Conservation (phyloP, 1,140 invertebrate genomes). For the Eciton burchellii region DNA sequence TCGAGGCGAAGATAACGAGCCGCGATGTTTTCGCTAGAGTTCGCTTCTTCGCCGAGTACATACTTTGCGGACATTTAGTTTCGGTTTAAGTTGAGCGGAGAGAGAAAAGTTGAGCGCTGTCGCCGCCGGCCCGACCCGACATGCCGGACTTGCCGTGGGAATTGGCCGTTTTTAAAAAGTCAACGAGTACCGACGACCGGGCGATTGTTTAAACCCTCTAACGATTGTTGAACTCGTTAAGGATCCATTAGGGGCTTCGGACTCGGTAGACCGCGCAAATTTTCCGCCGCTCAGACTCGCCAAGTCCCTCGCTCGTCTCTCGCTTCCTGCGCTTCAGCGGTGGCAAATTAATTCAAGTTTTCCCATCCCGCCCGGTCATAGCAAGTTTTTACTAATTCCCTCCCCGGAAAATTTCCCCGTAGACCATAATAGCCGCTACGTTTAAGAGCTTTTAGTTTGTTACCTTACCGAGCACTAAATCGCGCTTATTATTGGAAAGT, state of each 20-base stretch:
- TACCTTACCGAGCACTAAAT: conserved; percentile 40
- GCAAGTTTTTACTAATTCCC: conserved; percentile 48
- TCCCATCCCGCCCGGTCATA: conserved; percentile 43
- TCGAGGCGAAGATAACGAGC: conserved; percentile 51
- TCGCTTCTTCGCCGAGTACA: conserved; percentile 28
- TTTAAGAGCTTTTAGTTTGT: conserved; percentile 57
- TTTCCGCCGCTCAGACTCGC: conserved; percentile 52
- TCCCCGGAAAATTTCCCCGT: conserved; percentile 44
- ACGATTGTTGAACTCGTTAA: conserved; percentile 85
- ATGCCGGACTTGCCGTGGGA: conserved; percentile 28
- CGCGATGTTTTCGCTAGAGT: conserved; percentile 42
- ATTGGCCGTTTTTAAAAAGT: conserved; percentile 64
- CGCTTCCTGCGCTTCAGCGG: conserved; percentile 58
- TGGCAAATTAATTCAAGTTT: conserved; percentile 76
- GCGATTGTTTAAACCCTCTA: conserved; percentile 82
- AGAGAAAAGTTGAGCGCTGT: conserved; percentile 62
- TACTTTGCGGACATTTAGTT: conserved; percentile 59
- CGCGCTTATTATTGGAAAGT: conserved; percentile 33
- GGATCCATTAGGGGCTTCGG: conserved; percentile 80
- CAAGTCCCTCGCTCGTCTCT: conserved; percentile 34
- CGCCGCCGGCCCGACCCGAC: not conserved
- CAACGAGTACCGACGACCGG: conserved; percentile 10
- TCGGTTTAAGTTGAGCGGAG: conserved; percentile 59
- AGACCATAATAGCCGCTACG: conserved; percentile 45
- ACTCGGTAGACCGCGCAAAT: conserved; percentile 73